Evolutionary conservation across 2,888 invertebrate genomes (phyloP), one percentile per base, ranked within the genome.

Genomic region (Cyaniris semiargus): DNA sequence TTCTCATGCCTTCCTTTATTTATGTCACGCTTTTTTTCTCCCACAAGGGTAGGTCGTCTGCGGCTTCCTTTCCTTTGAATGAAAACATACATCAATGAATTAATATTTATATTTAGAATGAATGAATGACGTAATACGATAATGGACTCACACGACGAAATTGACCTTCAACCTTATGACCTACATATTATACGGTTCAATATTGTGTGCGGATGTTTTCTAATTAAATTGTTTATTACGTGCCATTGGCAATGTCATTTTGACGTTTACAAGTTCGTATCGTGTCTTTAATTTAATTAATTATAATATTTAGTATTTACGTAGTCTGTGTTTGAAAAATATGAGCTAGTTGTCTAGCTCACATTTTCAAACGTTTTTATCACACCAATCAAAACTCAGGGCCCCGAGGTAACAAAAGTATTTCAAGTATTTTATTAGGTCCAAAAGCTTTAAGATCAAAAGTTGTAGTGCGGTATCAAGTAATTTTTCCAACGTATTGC

Each of bases 141-240:
- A 66, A 18, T 31, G 66, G 66, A 27, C 66, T 27, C 66, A 66
- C 66, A 66, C 21, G 66, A 66, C 6, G 66, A 66, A 66, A 66
- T n/a, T 38, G 34, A 71, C 38, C 6, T 70, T 70, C 0, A 1
- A 70, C 70, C 71, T 38, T 71, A 21, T 38, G 3, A 38, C 38
- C 38, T 10, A 10, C 2, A 31, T 10, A 7, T n/a, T n/a, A 10
- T 71, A 38, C 15, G 18, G 38, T 71, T 71, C 71, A 38, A n/a
- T 38, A n/a, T 71, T 18, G 71, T n/a, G 8, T 71, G 10, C 21
- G n/a, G 18, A 66, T 66, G 18, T 27, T 66, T 66, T 66, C 66
- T 8, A 21, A 71, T 71, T 71, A 71, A 71, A 38, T 71, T 71
- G 71, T 71, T 38, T 71, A 38, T 34, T 31, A 18, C 34, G n/a